Evolutionary conservation across 2,113 vertebrate species (phyloP).

Genomic region (Datnioides undecimradiatus): DNA sequence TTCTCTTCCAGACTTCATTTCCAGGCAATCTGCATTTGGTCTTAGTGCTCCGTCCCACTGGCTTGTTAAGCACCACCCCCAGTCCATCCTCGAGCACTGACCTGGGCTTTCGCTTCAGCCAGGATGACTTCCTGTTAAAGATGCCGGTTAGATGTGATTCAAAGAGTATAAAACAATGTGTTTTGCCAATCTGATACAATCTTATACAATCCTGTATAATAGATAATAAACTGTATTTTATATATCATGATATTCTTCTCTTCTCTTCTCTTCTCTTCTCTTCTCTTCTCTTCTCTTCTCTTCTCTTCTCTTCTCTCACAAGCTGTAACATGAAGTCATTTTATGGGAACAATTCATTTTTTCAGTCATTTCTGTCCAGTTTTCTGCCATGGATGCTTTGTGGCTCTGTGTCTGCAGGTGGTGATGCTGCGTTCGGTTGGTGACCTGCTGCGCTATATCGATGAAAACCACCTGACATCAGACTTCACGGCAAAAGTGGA

Average conservation of each 20-base stretch:
- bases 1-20: conserved; percentile 88
- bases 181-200: too few species aligned
- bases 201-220: too few species aligned
- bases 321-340: neutral
- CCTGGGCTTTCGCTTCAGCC: conserved; percentile 96
- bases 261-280: too few species aligned
- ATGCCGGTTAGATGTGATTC: conserved; percentile 87
- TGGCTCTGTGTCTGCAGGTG: conserved; percentile 82
- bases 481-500: conserved; percentile 94
- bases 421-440: conserved; percentile 97
- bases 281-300: neutral
- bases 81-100: conserved; percentile 87
- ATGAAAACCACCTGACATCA: conserved; percentile 92
- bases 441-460: conserved; percentile 94
- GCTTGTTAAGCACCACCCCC: conserved; percentile 84
- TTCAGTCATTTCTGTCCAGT: neutral
- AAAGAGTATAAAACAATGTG: neutral
- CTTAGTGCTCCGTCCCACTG: conserved; percentile 91
- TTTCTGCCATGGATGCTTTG: neutral
- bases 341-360: neutral
- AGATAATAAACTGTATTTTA: too few species aligned
- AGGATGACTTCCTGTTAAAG: conserved; percentile 96
- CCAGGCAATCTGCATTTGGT: conserved; percentile 95
- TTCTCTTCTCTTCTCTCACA: neutral
- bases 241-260: too few species aligned